Conservation (phyloP, 2,888 invertebrate species). For the Geophilus truncorum region DNA sequence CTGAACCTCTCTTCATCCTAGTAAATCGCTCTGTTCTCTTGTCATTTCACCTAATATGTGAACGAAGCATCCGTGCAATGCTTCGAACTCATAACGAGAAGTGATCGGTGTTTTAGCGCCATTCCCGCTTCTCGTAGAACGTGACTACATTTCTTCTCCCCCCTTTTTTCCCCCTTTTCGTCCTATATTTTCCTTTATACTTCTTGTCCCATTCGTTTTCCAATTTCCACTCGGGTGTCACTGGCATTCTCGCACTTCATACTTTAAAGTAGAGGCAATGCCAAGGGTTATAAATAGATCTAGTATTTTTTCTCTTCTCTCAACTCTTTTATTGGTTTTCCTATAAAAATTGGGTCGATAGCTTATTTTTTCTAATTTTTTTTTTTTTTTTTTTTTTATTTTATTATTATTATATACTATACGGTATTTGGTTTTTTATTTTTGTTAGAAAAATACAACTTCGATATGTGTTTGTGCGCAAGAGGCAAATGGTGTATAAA, state of each 20-base stretch:
- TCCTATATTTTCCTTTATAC: conserved; percentile 20
- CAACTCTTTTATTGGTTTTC: conserved; percentile 10
- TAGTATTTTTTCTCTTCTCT: background rate
- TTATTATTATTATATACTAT: too few species aligned
- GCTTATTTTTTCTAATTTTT: background rate
- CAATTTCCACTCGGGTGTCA: conserved; percentile 24
- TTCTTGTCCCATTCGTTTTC: conserved; percentile 27
- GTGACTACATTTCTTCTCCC: conserved; percentile 6
- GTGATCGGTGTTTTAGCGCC: conserved; percentile 13
- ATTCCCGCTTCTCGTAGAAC: background rate
- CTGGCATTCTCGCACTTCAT: conserved; percentile 18
- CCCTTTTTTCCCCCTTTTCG: background rate
- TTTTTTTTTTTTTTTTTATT: background rate
- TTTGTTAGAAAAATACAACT: background rate
- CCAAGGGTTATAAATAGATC: conserved; percentile 27
- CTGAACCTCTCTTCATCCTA: background rate
- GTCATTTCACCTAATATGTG: conserved; percentile 11
- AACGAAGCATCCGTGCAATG: conserved; percentile 22
- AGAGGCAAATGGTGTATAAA: background rate
- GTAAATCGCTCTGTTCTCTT: conserved; percentile 7
- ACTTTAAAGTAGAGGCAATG: conserved; percentile 27
- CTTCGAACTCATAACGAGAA: conserved; percentile 24
- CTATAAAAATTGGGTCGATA: conserved; percentile 20
- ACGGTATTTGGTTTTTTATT: background rate
- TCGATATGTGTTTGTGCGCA: background rate